phyloP scores from a whole-genome alignment of 2,797 vertebrate genomes.

The Arrhamphus sclerolepis region DNA sequence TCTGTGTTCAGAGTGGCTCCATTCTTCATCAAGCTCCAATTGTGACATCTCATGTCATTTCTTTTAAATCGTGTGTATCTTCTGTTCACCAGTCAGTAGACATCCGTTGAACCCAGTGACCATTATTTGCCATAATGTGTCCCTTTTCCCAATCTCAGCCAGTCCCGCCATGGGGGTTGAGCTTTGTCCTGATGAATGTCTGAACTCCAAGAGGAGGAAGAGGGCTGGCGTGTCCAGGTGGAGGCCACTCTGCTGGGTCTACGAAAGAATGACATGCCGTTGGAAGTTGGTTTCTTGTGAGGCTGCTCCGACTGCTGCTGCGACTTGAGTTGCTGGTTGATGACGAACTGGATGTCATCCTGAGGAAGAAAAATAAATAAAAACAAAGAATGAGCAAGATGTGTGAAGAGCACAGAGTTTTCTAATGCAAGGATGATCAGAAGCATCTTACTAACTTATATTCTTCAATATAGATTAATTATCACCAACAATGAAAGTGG shows the following conservation, averaged over 20 bases:
- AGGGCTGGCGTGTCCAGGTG: slow-evolving; percentile 47
- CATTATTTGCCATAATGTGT: slow-evolving; percentile 66
- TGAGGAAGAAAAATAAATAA: slow-evolving; percentile 45
- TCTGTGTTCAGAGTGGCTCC: slow-evolving; percentile 50
- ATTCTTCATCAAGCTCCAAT: slow-evolving; percentile 23
- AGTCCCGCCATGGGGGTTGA: slow-evolving; percentile 79
- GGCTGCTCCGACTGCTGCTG: slow-evolving; percentile 77
- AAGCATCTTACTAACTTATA: too few relatives aligned
- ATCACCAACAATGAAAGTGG: too few relatives aligned
- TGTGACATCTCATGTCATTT: slow-evolving; percentile 2
- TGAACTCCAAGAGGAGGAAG: slow-evolving; percentile 56
- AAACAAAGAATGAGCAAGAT: slow-evolving; percentile 20
- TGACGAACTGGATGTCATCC: slow-evolving; percentile 86
- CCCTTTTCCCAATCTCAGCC: slow-evolving; percentile 78
- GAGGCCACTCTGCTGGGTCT: slow-evolving; percentile 52
- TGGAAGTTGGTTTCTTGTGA: slow-evolving; percentile 67
- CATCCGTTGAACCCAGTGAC: slow-evolving; percentile 3
- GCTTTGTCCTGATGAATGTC: slow-evolving; percentile 58
- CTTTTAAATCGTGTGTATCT: slow-evolving; percentile 3
- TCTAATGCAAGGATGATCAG: too few relatives aligned
- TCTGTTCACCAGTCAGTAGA: slow-evolving; percentile 11
- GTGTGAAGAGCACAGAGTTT: background rate
- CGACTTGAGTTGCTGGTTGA: slow-evolving; percentile 81
- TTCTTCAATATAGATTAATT: too few relatives aligned
- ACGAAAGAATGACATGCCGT: slow-evolving; percentile 70